Evolutionary conservation across 2,113 vertebrate species (phyloP).

Genomic region (Melanostigma gelatinosum): DNA sequence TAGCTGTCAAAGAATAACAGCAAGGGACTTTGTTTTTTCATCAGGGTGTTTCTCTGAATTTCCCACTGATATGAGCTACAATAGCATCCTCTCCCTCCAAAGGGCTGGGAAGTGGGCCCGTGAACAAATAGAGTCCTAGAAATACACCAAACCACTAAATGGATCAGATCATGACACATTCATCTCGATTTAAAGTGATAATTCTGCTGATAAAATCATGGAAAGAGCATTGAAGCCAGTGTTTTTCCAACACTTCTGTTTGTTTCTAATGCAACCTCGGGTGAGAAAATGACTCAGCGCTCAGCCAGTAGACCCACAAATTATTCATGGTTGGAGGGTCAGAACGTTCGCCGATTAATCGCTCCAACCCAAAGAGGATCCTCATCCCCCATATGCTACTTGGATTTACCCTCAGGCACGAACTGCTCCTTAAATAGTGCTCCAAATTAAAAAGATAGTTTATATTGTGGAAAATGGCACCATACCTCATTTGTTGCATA

Average conservation of each 20-base stretch:
- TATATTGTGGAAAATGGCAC: neutral
- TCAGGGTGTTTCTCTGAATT: slow-evolving; percentile 62
- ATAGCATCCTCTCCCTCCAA: slow-evolving; percentile 50
- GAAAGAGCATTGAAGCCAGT: slow-evolving; percentile 7
- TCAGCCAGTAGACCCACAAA: slow-evolving; percentile 7
- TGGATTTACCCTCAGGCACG: neutral
- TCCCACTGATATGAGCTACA: slow-evolving; percentile 57
- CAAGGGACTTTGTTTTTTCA: slow-evolving; percentile 42
- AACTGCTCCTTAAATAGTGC: neutral
- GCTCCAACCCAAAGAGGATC: neutral
- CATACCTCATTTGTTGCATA: neutral
- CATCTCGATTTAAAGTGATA: neutral
- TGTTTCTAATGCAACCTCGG: slow-evolving; percentile 59
- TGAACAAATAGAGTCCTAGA: slow-evolving; percentile 17
- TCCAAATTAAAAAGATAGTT: neutral
- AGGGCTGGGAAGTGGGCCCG: slow-evolving; percentile 19
- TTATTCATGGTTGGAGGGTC: slow-evolving; percentile 28
- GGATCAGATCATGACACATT: slow-evolving; percentile 11
- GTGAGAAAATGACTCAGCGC: slow-evolving; percentile 32
- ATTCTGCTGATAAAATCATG: slow-evolving; percentile 22
- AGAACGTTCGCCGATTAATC: slow-evolving; percentile 23
- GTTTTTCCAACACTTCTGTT: slow-evolving; percentile 50
- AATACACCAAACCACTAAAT: neutral
- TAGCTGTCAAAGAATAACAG: slow-evolving; percentile 43
- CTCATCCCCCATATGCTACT: neutral